Conservation (phyloP, 2,888 invertebrate genomes). For the Trachelus stipa region DNA sequence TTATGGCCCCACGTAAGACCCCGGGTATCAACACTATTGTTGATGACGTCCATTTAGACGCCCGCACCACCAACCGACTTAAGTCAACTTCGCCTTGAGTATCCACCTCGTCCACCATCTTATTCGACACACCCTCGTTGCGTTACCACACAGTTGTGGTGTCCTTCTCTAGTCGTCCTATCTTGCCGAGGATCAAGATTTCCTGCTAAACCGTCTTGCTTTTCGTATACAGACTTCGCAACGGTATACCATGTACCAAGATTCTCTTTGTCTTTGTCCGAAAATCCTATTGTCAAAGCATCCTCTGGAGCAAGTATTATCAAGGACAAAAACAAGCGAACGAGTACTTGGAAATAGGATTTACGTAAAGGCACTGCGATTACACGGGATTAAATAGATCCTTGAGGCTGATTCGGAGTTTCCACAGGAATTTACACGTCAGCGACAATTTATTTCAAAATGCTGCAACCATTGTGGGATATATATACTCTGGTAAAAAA, state of each 20-base stretch:
- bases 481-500: neutral
- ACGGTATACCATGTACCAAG: neutral
- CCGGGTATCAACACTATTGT: slow-evolving; percentile 45
- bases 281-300: neutral
- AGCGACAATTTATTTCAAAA: neutral
- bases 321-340: neutral
- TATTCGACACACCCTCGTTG: neutral
- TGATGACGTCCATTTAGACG: slow-evolving; percentile 44
- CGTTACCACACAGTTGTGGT: neutral
- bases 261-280: neutral
- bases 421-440: neutral
- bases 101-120: neutral
- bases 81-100: slow-evolving; percentile 1
- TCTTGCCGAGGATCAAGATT: neutral
- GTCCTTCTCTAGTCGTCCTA: neutral
- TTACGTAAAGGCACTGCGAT: neutral
- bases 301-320: neutral
- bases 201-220: neutral
- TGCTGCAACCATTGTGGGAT: neutral
- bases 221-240: neutral
- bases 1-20: slow-evolving; percentile 43
- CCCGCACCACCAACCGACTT: neutral
- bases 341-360: neutral
- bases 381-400: neutral
- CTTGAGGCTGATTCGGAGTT: neutral